Conservation (phyloP, 2,113 vertebrate genomes). For the Circaetus gallicus region DNA sequence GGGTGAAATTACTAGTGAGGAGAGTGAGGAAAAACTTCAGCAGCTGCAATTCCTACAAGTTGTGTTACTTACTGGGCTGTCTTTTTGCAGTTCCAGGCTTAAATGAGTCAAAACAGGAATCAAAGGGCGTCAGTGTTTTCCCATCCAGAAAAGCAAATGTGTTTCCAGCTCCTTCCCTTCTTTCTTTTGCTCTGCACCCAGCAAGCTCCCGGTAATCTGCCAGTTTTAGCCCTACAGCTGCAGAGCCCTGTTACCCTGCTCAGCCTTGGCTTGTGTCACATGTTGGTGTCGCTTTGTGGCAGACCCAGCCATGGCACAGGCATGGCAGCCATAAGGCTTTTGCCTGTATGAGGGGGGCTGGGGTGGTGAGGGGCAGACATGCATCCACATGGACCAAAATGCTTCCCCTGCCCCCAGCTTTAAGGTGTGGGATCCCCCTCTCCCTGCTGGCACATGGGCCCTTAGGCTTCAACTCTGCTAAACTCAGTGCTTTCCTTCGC, state of each 20-base stretch:
- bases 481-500: not conserved
- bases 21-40: not conserved
- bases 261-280: fast-evolving
- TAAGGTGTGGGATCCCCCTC: not conserved
- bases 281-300: fast-evolving
- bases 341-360: not conserved
- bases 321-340: not conserved
- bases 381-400: not conserved
- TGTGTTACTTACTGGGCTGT: not conserved
- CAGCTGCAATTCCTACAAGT: not conserved
- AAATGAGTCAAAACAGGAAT: slow-evolving; percentile 20
- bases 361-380: not conserved
- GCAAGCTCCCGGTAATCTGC: not conserved
- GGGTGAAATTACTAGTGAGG: not conserved
- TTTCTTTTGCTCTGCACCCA: not conserved
- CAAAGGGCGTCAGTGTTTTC: not conserved
- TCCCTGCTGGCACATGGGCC: fast-evolving
- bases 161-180: not conserved
- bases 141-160: not conserved
- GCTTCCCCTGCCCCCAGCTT: not conserved
- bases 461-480: not conserved
- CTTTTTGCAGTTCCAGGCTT: not conserved
- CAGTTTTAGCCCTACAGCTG: not conserved
- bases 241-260: not conserved
- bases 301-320: fast-evolving